Conservation (phyloP, 2,888 invertebrate species). For the Prosopocoilus inquinatus region DNA sequence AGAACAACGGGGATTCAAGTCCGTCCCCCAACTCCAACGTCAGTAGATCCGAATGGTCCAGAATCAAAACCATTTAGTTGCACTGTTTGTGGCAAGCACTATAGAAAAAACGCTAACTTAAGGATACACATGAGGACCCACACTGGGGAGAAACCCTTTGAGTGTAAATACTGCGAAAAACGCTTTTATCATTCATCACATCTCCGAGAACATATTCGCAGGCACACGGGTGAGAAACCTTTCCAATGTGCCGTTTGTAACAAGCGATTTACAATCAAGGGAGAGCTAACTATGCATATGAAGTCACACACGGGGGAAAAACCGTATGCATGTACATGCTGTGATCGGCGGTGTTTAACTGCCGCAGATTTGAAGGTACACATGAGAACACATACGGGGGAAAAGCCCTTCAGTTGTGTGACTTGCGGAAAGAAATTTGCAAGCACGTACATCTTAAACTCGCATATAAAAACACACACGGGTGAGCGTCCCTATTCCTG, state of each 20-base stretch:
- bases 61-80: conserved; percentile 39
- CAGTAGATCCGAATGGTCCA: conserved; percentile 17
- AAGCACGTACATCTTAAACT: conserved; percentile 60
- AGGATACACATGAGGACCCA: conserved; percentile 47
- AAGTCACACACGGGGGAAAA: conserved; percentile 57
- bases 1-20: conserved; percentile 42
- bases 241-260: conserved; percentile 46
- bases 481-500: conserved; percentile 62
- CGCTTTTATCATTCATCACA: conserved; percentile 48
- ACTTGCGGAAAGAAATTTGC: conserved; percentile 55
- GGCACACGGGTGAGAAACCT: conserved; percentile 48
- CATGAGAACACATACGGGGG: conserved; percentile 49
- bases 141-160: conserved; percentile 49
- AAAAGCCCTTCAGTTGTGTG: conserved; percentile 44
- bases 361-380: conserved; percentile 55
- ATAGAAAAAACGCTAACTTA: conserved; percentile 46
- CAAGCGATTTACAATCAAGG: conserved; percentile 47
- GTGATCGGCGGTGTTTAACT: conserved; percentile 58
- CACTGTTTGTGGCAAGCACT: conserved; percentile 42
- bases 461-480: conserved; percentile 62
- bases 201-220: conserved; percentile 44
- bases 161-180: conserved; percentile 48
- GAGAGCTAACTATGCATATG: conserved; percentile 52
- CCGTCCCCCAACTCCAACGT: conserved; percentile 38
- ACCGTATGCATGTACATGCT: conserved; percentile 56